phyloP scores from a whole-genome alignment of 2,113 vertebrate genomes.

The Murina feae region DNA sequence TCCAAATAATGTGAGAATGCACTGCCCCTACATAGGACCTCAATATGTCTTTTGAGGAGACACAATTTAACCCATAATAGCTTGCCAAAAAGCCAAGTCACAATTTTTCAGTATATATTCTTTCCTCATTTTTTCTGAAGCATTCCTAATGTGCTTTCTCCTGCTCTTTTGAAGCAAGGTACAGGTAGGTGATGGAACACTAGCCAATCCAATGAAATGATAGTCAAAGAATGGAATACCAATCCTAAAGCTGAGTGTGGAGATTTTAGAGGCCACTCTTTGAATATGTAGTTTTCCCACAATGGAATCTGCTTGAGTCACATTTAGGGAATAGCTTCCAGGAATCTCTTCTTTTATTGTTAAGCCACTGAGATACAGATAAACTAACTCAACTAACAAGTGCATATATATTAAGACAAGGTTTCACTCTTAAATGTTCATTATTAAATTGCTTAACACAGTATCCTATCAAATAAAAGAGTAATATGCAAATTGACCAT shows the following conservation, averaged over 20 bases:
- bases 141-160: neutral
- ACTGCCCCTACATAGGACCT: neutral
- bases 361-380: neutral
- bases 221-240: neutral
- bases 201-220: neutral
- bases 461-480: neutral
- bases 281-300: neutral
- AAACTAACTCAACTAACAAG: neutral
- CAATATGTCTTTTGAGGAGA: neutral
- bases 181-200: neutral
- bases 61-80: neutral
- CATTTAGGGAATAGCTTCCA: neutral
- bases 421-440: neutral
- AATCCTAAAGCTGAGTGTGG: accelerated
- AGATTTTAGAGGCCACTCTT: neutral
- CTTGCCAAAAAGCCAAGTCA: neutral
- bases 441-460: neutral
- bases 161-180: neutral
- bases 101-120: neutral
- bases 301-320: neutral
- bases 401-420: neutral
- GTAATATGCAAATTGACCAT: too few species aligned
- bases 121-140: neutral
- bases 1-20: neutral
- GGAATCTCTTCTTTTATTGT: neutral